A percentile compares a stretch with the other conserved stretches of the same genome.
Evolutionary conservation across 2,113 vertebrate genomes (phyloP).

Genomic region (Carassius gibelio): DNA sequence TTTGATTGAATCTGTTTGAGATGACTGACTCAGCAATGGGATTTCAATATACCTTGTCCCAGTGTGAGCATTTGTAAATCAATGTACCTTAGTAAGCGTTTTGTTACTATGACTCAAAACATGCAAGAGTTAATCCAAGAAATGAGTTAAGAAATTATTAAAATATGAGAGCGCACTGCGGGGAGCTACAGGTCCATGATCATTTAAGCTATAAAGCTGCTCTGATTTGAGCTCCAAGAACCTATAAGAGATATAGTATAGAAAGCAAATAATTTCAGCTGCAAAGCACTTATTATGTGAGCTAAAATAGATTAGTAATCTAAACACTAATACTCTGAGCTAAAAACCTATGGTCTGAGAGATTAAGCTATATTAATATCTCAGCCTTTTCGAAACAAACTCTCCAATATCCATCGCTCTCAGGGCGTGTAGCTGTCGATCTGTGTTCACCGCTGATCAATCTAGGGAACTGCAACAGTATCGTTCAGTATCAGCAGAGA

Average conservation of each 20-base stretch:
- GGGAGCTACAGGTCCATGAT: slow-evolving; percentile 1
- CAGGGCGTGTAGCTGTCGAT: slow-evolving; percentile 24
- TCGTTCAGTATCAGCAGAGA: neutral
- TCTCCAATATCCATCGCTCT: slow-evolving; percentile 2
- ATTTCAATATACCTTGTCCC: slow-evolving; percentile 46
- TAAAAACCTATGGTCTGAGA: neutral
- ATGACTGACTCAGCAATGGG: slow-evolving; percentile 43
- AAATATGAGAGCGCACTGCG: neutral
- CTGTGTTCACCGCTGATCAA: slow-evolving; percentile 53
- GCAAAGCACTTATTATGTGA: neutral
- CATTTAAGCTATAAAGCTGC: neutral
- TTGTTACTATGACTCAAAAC: slow-evolving; percentile 44
- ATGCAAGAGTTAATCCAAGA: slow-evolving; percentile 11
- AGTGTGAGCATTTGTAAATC: slow-evolving; percentile 37
- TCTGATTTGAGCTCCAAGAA: neutral
- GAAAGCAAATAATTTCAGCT: neutral
- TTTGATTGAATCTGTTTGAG: slow-evolving; percentile 53
- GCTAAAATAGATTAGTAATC: neutral
- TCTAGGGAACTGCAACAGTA: slow-evolving; percentile 53
- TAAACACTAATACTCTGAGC: neutral
- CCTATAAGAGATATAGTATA: neutral
- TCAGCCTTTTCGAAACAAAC: neutral
- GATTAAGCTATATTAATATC: neutral
- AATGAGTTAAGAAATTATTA: neutral
- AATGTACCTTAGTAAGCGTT: slow-evolving; percentile 50